These are phyloP conservation scores for Metopolophium dirhodum DNA, from an alignment of 1,140 invertebrate species.

Conservation along the genomic window DNA sequence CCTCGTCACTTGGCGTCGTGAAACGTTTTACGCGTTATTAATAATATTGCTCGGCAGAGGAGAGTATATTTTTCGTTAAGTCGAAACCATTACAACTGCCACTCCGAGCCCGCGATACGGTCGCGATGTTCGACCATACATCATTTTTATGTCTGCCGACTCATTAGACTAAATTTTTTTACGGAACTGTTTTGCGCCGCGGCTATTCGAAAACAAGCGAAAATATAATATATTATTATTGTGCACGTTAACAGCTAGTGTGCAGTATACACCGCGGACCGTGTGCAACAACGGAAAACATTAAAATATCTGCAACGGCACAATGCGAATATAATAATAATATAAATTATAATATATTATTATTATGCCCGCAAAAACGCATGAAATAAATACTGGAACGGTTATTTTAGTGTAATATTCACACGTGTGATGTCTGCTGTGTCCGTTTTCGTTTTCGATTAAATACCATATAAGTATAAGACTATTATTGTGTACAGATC, in stretches of 20 bases:
- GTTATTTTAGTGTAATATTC: not conserved
- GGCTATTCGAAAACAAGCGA: not conserved
- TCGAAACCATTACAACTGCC: not conserved
- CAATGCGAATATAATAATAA: not conserved
- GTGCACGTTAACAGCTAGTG: not conserved
- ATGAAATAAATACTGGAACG: not conserved
- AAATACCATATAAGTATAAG: not conserved
- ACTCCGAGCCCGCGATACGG: not conserved
- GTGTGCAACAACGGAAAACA: not conserved
- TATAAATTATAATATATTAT: not conserved
- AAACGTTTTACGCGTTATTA: not conserved
- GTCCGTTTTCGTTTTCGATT: not conserved
- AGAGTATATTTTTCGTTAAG: not conserved
- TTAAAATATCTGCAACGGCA: not conserved
- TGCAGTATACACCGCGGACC: not conserved
- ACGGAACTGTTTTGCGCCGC: not conserved
- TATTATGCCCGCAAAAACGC: not conserved
- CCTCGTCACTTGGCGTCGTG: not conserved
- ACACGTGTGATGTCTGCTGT: not conserved
- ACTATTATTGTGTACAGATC: not conserved
- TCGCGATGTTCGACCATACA: not conserved
- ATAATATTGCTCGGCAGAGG: not conserved
- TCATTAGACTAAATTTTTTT: slow-evolving; percentile 5
- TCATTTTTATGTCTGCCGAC: not conserved
- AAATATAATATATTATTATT: not conserved